Conservation (phyloP, 2,113 vertebrate genomes). For the Sorex fumeus region DNA sequence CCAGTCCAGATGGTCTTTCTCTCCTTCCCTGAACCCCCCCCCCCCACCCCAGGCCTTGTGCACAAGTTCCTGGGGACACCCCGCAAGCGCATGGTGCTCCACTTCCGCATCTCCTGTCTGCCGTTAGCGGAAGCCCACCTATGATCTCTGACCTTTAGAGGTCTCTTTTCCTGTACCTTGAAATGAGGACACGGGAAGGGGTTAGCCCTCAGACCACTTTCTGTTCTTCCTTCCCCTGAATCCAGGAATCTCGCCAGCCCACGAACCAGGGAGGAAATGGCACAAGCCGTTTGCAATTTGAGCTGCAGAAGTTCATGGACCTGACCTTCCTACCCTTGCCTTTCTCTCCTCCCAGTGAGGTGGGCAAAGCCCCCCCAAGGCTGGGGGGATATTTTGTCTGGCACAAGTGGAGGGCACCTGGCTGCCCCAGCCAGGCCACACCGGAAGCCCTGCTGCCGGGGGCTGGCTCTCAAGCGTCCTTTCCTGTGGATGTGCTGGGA, state of each 20-base stretch:
- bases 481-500: conserved; percentile 88
- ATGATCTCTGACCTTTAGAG: background rate
- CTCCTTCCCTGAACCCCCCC: background rate
- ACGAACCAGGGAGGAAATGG: background rate
- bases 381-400: conserved; percentile 48
- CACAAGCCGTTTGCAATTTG: background rate
- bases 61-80: background rate
- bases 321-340: background rate
- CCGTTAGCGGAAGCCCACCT: background rate
- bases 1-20: too few species aligned
- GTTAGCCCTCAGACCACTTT: background rate
- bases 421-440: background rate
- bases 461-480: conserved; percentile 70
- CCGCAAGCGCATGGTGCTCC: background rate
- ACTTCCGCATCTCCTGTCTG: background rate
- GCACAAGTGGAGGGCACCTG: background rate
- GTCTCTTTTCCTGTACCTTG: background rate
- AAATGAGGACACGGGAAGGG: background rate
- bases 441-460: conserved; percentile 80
- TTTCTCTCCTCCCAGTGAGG: background rate
- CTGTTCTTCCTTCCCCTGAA: background rate
- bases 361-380: background rate
- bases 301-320: background rate
- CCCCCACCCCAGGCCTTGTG: background rate
- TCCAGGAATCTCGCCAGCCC: background rate